phyloP scores from a whole-genome alignment of 2,113 vertebrate species.

The Cromileptes altivelis region DNA sequence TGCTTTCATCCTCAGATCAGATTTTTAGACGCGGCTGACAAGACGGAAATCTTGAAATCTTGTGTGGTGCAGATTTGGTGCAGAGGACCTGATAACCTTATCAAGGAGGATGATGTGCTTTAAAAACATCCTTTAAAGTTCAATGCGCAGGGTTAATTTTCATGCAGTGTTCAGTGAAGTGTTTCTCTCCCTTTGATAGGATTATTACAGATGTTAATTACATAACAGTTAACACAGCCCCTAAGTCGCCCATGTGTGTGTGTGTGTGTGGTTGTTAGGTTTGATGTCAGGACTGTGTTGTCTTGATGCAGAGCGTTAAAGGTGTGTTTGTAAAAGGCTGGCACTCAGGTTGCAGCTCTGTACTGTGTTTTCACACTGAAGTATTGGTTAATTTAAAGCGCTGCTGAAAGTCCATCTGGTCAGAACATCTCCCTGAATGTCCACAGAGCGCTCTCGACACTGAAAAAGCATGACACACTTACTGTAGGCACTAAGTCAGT shows the following conservation, averaged over 20 bases:
- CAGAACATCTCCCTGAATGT: slow-evolving; percentile 16
- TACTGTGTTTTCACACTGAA: neutral
- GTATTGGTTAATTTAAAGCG: slow-evolving; percentile 30
- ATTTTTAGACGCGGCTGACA: neutral
- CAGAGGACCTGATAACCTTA: slow-evolving; percentile 34
- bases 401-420: slow-evolving; percentile 33
- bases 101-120: slow-evolving; percentile 36
- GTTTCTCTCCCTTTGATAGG: slow-evolving; percentile 56
- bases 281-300: slow-evolving; percentile 36
- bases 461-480: slow-evolving; percentile 14
- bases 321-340: slow-evolving; percentile 12
- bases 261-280: slow-evolving; percentile 31
- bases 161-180: slow-evolving; percentile 42
- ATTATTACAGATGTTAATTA: slow-evolving; percentile 71
- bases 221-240: slow-evolving; percentile 48
- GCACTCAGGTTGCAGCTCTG: neutral
- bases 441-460: slow-evolving; percentile 1
- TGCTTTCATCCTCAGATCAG: slow-evolving; percentile 37
- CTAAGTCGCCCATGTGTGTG: slow-evolving; percentile 13
- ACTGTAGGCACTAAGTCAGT: slow-evolving; percentile 11
- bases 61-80: slow-evolving; percentile 12
- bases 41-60: slow-evolving; percentile 20
- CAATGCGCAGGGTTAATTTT: slow-evolving; percentile 47
- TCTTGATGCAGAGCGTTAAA: slow-evolving; percentile 15
- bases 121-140: slow-evolving; percentile 26